Base-by-base conservation (phyloP, 2,113 vertebrate genomes). In the Sminthopsis crassicaudata region DNA sequence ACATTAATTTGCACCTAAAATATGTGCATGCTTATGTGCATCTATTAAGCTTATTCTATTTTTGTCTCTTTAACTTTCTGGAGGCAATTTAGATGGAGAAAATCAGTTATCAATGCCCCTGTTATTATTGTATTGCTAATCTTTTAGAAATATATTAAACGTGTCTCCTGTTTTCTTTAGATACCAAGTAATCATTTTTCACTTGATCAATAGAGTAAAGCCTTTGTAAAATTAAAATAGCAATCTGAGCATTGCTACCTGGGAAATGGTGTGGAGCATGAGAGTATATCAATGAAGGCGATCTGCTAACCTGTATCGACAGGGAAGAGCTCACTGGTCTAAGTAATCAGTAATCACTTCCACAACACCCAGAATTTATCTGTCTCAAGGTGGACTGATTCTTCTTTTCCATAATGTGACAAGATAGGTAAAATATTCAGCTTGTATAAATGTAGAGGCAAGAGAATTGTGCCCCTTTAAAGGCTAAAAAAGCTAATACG, bases 371-470 rank as follows among this genome's bases (percentile, higher is more conserved):
- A 94, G 94, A 97, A 95, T 91, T 96, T 97, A 93, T 48, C 91
- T 91, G 97, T 95, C 25, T 94, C 94, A 97, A 97, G 93, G 96
- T 95, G 91, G 90, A 92, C 94, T 95, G 94, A 84, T 42, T 84
- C 94, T 98, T 96, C 89, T 98, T 97, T 98, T 96, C 93, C 3
- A 0, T 8, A 91, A 91, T 53, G 93, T 96, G 96, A 92, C 95
- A 97, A 96, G 51, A 95, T 94, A 94, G 94, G 96, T 76, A 95
- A 91, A 57, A 55, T 48, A 54, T 94, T 95, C 90, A 94, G n/a
- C 53, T 0, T 14, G 27, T 52, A 46, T 94, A 91, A 93, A 95
- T 0, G 46, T 42, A 42, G 93, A 97, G 93, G 92, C 97, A 97
- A 91, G 94, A 92, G 53, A 96, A 96, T 48, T 84, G 36, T 91